Evolutionary conservation across 2,797 vertebrate genomes (phyloP).

Genomic region (Chrosomus eos): DNA sequence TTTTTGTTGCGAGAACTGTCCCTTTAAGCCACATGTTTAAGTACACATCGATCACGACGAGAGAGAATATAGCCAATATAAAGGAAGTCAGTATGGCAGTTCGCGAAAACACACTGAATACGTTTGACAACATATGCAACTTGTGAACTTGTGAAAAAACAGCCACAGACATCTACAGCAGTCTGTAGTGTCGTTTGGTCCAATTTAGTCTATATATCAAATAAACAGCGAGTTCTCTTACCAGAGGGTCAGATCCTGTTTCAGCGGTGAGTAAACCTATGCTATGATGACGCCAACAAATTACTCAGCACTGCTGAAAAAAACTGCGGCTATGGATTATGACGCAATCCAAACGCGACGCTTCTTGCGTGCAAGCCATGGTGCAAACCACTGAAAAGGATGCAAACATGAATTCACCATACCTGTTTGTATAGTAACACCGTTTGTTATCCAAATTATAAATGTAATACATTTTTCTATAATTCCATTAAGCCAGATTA

Average conservation of each 20-base stretch:
- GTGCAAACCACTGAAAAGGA: too few species aligned
- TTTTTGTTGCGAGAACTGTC: neutral
- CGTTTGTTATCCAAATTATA: neutral
- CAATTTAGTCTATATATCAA: neutral
- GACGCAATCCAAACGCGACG: conserved; percentile 48
- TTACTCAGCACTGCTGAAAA: neutral
- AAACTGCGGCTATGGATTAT: neutral
- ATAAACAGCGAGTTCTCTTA: neutral
- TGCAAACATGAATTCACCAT: neutral
- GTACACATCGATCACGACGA: neutral
- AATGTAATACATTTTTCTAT: neutral
- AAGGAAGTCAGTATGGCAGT: neutral
- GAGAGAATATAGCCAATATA: neutral
- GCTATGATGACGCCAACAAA: neutral
- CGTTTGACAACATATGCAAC: neutral
- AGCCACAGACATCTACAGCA: neutral
- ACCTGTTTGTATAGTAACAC: neutral
- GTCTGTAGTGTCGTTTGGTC: neutral
- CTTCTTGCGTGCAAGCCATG: neutral
- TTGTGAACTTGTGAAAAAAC: neutral
- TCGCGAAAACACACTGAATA: neutral
- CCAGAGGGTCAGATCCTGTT: neutral
- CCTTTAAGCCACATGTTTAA: neutral
- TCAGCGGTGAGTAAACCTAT: neutral
- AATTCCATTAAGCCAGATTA: neutral